Evolutionary conservation across 2,113 vertebrate species (phyloP), one percentile per base, ranked within the genome.

Genomic region (Xiphias gladius): DNA sequence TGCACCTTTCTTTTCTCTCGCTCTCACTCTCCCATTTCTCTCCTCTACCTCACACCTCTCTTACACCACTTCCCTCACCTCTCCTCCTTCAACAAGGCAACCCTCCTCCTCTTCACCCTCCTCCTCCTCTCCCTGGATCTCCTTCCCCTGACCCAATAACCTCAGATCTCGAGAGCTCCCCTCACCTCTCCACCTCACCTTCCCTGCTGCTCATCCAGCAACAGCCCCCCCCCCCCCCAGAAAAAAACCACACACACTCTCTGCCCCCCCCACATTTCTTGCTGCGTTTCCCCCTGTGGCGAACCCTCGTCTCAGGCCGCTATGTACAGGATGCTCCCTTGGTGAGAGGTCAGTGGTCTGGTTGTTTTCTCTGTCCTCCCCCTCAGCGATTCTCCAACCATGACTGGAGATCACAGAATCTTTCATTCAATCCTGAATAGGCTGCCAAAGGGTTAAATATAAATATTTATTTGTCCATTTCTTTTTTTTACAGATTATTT

Each of bases 321-420:
- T 13, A 6, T 67, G 82, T 78, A 79, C 88, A 86, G 82, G 86
- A 91, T 79, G 91, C 85, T 84, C 89, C 80, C 83, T 83, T 46
- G 28, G 79, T 73, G 83, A 91, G 88, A 90, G 92, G 91, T 91
- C 91, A 89, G 79, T 61, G 83, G 67, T 88, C 84, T 55, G 85
- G 65, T 79, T 92, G 84, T 86, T 81, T 80, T 73, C 85, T 84
- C 77, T 79, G 59, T 71, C 63, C 77, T n/a, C 73, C 77, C 88
- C 87, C 70, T 76, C 61, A 81, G 85, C 54, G 46, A 43, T 79
- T 79, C 69, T 87, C 74, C 50, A 35, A 32, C 78, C 74, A 54
- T 39, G 79, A 68, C 67, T 50, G 73, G 30, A 82, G 80, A 86
- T 88, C 89, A 89, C 80, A 88, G 19, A 86, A 19, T 50, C 61